A percentile compares a stretch with the other conserved stretches of the same genome.
Evolutionary conservation across 2,797 vertebrate genomes (phyloP).

Genomic region (Graptemys geographica): DNA sequence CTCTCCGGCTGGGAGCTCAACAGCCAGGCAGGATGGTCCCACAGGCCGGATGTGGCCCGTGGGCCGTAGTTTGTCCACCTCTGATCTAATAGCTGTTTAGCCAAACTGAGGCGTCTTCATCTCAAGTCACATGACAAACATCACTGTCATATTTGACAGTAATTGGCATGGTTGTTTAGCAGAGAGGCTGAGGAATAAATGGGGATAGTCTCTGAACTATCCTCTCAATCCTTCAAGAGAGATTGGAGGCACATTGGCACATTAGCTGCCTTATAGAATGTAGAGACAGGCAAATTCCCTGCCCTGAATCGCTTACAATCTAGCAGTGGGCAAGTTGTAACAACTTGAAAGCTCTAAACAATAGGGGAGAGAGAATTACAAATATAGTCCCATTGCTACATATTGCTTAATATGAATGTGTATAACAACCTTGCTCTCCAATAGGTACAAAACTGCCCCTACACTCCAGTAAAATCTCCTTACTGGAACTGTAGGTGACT

Average conservation of each 20-base stretch:
- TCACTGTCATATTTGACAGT: background rate
- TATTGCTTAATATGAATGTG: background rate
- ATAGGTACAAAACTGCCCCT: background rate
- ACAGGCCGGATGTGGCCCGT: no score
- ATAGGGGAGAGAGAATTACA: background rate
- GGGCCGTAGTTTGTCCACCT: no score
- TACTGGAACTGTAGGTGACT: background rate
- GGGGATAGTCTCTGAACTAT: background rate
- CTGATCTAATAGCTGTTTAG: background rate
- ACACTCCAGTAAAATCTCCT: background rate
- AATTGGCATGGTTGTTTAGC: background rate
- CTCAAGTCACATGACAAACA: background rate
- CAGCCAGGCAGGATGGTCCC: no score
- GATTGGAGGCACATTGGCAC: background rate
- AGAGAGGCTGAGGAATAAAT: background rate
- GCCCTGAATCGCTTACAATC: background rate
- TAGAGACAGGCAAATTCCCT: background rate
- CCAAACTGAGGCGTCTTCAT: background rate
- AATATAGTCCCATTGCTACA: background rate
- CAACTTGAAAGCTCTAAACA: background rate
- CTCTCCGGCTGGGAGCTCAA: no score
- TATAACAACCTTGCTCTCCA: background rate
- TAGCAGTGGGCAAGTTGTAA: background rate
- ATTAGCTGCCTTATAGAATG: background rate
- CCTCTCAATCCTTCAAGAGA: background rate